These are phyloP conservation scores for Cyphomyrmex costatus DNA, from an alignment of 1,140 invertebrate genomes.

Conservation along the genomic window DNA sequence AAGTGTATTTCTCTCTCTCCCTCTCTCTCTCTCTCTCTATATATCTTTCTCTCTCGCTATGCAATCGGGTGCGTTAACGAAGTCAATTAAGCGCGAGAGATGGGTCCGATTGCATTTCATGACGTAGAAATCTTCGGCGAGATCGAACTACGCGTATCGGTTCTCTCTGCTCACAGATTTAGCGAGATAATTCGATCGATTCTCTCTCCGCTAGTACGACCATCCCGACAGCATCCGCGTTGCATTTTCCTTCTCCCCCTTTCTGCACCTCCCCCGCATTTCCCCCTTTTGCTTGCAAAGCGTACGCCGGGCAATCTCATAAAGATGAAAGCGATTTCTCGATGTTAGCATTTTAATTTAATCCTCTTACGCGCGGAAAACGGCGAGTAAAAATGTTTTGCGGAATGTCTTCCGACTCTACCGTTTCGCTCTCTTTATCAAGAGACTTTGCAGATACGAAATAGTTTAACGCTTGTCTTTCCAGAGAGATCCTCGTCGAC, in stretches of 20 bases:
- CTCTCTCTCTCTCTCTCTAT: neutral
- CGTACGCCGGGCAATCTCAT: conserved; percentile 58
- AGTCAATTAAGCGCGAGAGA: conserved; percentile 40
- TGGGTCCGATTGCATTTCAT: conserved; percentile 12
- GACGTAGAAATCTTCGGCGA: conserved; percentile 27
- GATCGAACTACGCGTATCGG: conserved; percentile 2
- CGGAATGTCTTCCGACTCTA: conserved; percentile 47
- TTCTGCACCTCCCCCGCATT: neutral
- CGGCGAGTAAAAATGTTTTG: conserved; percentile 61
- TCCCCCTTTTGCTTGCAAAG: conserved; percentile 49
- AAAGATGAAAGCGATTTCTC: conserved; percentile 65
- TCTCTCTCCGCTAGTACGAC: neutral
- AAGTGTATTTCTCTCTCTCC: conserved; percentile 14
- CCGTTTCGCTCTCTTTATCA: conserved; percentile 48
- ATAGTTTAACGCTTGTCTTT: conserved; percentile 12
- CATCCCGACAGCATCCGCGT: neutral
- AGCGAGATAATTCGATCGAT: conserved; percentile 61
- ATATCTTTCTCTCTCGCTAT: neutral
- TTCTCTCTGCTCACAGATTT: conserved; percentile 34
- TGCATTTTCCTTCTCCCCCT: neutral
- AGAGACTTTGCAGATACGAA: conserved; percentile 30
- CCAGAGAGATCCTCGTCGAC: neutral
- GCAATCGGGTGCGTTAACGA: conserved; percentile 33
- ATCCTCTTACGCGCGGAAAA: conserved; percentile 60
- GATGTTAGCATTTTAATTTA: conserved; percentile 65